A percentile compares a stretch with the other conserved stretches of the same genome.
Evolutionary conservation across 2,797 vertebrate species (phyloP).

Genomic region (Takifugu rubripes): DNA sequence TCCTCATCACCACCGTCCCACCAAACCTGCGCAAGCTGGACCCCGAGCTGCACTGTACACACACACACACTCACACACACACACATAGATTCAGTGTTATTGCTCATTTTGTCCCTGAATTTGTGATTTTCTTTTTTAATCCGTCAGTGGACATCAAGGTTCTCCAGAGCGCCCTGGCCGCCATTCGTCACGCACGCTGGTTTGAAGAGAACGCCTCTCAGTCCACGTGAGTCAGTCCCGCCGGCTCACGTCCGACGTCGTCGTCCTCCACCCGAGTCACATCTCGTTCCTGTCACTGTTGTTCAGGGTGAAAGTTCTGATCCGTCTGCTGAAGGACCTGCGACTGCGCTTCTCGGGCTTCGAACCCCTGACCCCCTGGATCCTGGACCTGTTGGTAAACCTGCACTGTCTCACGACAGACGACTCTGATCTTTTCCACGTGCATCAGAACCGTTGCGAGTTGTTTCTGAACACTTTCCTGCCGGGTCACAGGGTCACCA

Average conservation of each 20-base stretch:
- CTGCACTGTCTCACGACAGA: background rate
- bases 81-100: background rate
- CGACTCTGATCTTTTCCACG: too few relatives aligned
- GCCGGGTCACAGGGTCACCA: conserved; percentile 83
- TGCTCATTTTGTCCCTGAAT: too few relatives aligned
- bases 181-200: conserved; percentile 95
- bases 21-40: conserved; percentile 96
- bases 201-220: conserved; percentile 98
- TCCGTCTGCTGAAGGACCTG: conserved; percentile 91
- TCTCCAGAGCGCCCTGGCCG: conserved; percentile 94
- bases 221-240: conserved; percentile 81
- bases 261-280: background rate
- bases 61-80: background rate
- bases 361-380: conserved; percentile 95
- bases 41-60: conserved; percentile 88
- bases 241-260: background rate
- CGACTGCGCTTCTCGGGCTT: conserved; percentile 90
- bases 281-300: background rate
- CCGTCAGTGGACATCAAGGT: conserved; percentile 95
- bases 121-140: too few relatives aligned
- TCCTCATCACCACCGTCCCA: conserved; percentile 95
- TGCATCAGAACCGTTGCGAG: too few relatives aligned
- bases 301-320: conserved; percentile 91
- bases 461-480: background rate
- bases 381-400: conserved; percentile 87